These are phyloP conservation scores for Gadus macrocephalus DNA, from an alignment of 2,113 vertebrate species.

Conservation along the genomic window DNA sequence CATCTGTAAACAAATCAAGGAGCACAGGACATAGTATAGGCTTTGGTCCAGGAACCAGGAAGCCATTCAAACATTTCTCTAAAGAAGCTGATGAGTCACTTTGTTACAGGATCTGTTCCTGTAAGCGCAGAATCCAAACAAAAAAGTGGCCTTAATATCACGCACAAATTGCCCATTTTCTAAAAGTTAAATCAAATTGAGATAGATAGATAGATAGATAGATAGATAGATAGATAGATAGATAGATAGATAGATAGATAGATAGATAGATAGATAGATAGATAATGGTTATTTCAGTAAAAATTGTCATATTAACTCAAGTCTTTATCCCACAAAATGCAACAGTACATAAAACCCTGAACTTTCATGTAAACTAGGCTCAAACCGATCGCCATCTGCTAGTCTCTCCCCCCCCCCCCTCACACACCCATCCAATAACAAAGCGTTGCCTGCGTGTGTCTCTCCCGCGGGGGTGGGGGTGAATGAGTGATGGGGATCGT, in stretches of 20 bases:
- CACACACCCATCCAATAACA: constrained; percentile 58
- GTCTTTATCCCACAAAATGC: neutral
- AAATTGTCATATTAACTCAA: neutral
- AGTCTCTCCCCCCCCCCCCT: constrained; percentile 7
- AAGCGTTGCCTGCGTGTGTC: constrained; percentile 63
- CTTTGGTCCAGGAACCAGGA: too few relatives aligned
- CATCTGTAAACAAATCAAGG: too few relatives aligned
- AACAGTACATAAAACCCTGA: constrained; percentile 33
- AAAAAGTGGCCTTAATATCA: too few relatives aligned
- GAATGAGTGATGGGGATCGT: constrained; percentile 55
- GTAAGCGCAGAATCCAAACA: too few relatives aligned
- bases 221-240: neutral
- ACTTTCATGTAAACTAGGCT: constrained; percentile 56
- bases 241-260: neutral
- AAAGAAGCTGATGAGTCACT: too few relatives aligned
- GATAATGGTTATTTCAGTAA: neutral
- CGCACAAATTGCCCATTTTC: too few relatives aligned
- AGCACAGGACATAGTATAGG: too few relatives aligned
- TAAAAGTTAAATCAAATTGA: neutral
- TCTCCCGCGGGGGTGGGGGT: constrained; percentile 41
- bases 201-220: neutral
- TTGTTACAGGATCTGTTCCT: too few relatives aligned
- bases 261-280: constrained; percentile 1
- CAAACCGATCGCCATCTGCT: constrained; percentile 50
- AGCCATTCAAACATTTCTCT: too few relatives aligned